Evolutionary conservation across 2,797 vertebrate species (phyloP), one percentile per base, ranked within the genome.

Genomic region (Rhinella marina): DNA sequence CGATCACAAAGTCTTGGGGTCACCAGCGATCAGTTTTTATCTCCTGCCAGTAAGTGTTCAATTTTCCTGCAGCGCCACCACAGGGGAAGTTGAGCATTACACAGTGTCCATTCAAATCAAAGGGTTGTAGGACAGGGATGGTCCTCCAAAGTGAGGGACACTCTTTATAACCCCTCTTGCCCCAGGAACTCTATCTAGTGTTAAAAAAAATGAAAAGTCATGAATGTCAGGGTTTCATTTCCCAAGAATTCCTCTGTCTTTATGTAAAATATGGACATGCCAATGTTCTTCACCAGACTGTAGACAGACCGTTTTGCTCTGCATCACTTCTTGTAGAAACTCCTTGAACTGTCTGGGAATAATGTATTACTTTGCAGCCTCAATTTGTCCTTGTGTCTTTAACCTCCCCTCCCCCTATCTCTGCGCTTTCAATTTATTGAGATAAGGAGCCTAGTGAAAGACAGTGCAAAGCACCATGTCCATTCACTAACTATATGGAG

Each of bases 381-480:
- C 32, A 85, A 68, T 90, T 91, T 93, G 93, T 93, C 92, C 92
- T 93, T 91, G 91, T 90, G 88, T 82, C 88, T 92, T 73, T 48
- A 41, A 56, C 14, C 25, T 32, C 48, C 61, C 25, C 25, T 29
- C 25, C 61, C 73, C 17, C 59, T 41, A 50, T 12, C 41, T 72
- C 29, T 86, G 89, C 89, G 90, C 91, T 92, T 92, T 92, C 87
- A 90, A 91, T 91, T 90, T 90, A 61, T 90, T 87, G 87, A 92
- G 94, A 94, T 93, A 94, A 93, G 92, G 87, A 91, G 90, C 70
- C 91, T 0, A 75, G 93, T 93, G 93, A 90, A 94, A 94, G 91
- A 92, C 92, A 86, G 93, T 93, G 93, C 93, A 92, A 92, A 92
- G 93, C 92, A 92, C 93, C 90, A 90, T 91, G 92, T 92, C 90